A percentile compares a stretch with the other conserved stretches of the same genome.
Evolutionary conservation across 1,140 invertebrate genomes (phyloP).

Genomic region (Aplysia californica): DNA sequence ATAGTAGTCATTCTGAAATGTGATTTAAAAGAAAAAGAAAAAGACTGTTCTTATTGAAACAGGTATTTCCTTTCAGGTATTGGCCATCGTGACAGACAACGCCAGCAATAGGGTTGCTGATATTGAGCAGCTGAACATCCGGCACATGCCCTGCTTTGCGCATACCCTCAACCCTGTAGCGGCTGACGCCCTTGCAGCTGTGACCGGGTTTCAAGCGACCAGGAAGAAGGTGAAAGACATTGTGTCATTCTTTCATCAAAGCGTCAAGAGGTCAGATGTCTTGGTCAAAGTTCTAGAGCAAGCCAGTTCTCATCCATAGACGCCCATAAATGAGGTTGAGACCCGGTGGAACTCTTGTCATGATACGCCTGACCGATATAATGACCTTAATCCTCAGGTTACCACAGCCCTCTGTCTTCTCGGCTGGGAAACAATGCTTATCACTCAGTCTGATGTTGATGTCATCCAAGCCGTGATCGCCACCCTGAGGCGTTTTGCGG

Average conservation of each 20-base stretch:
- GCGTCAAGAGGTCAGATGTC: background rate
- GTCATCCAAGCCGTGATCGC: background rate
- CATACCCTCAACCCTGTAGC: background rate
- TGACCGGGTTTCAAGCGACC: background rate
- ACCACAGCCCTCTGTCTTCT: background rate
- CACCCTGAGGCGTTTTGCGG: background rate
- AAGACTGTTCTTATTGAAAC: too few relatives aligned
- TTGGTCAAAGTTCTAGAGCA: background rate
- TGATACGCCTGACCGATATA: conserved; percentile 3
- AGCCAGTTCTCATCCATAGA: background rate
- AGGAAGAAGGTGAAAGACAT: background rate
- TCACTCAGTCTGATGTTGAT: background rate
- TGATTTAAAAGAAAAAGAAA: too few relatives aligned
- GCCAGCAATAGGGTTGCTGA: conserved; percentile 1
- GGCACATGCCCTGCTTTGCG: background rate
- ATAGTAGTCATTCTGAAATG: too few relatives aligned
- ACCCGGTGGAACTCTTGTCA: background rate
- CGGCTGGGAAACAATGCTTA: background rate
- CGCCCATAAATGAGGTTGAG: background rate
- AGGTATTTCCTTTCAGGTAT: too few relatives aligned
- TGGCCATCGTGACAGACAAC: conserved; percentile 7
- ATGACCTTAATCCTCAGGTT: background rate
- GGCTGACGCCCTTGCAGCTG: background rate
- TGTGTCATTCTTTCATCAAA: background rate
- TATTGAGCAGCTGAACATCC: background rate